These are phyloP conservation scores for Drosophila subobscura DNA, from an alignment of 1,140 invertebrate species.

Conservation along the genomic window DNA sequence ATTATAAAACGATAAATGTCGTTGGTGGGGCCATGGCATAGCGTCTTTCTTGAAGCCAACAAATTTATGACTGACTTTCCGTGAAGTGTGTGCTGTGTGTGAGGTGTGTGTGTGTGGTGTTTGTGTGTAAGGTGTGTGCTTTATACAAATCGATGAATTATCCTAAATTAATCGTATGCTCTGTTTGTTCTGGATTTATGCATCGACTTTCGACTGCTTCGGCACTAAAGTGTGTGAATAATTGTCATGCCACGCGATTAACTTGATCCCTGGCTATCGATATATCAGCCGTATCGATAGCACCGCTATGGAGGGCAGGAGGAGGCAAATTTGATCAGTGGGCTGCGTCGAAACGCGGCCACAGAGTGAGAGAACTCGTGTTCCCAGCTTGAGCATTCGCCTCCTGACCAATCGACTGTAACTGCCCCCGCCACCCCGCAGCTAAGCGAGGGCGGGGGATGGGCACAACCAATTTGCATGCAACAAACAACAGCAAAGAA, in stretches of 20 bases:
- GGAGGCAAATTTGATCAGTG: constrained; percentile 10
- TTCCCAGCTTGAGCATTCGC: constrained; percentile 35
- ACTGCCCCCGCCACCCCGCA: constrained; percentile 15
- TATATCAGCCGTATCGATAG: too few relatives aligned
- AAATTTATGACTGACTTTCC: constrained; percentile 5
- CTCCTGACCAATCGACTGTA: constrained; percentile 56
- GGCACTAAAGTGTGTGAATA: too few relatives aligned
- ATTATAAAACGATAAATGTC: constrained; percentile 49
- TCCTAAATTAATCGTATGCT: too few relatives aligned
- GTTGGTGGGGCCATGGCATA: neutral
- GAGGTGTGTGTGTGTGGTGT: too few relatives aligned
- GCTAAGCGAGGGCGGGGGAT: neutral
- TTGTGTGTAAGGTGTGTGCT: too few relatives aligned
- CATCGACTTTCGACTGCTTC: too few relatives aligned
- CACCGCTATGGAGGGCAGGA: too few relatives aligned
- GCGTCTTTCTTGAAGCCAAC: constrained; percentile 5
- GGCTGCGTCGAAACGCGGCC: constrained; percentile 46
- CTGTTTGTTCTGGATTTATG: too few relatives aligned
- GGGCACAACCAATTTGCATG: constrained; percentile 53
- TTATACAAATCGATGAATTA: too few relatives aligned
- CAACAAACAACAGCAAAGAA: constrained; percentile 26
- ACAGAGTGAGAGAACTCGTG: constrained; percentile 50
- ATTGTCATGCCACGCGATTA: too few relatives aligned
- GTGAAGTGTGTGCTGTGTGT: constrained; percentile 2
- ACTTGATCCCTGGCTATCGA: too few relatives aligned